These are phyloP conservation scores for Pelosia muscerda DNA, from an alignment of 2,888 invertebrate species.

Conservation along the genomic window DNA sequence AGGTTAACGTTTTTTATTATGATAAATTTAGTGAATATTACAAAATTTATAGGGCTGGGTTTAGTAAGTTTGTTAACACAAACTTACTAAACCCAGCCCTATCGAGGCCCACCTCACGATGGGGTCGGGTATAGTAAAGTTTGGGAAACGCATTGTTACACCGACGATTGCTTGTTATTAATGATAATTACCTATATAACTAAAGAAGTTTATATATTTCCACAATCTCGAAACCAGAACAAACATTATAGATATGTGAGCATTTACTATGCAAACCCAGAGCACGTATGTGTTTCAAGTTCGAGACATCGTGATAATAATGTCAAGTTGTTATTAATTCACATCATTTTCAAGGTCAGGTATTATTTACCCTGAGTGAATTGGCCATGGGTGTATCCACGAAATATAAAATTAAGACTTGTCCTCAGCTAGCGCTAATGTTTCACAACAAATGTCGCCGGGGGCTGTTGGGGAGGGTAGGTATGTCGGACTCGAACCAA, in stretches of 20 bases:
- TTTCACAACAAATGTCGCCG: too few relatives aligned
- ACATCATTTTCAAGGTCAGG: not conserved
- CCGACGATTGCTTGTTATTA: not conserved
- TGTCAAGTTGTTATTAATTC: conserved; percentile 1
- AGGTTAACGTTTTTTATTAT: not conserved
- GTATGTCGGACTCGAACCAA: too few relatives aligned
- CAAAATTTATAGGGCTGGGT: not conserved
- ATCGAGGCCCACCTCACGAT: too few relatives aligned
- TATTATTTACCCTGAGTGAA: not conserved
- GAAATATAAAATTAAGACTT: not conserved
- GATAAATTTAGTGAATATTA: not conserved
- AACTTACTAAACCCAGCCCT: too few relatives aligned
- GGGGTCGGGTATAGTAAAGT: not conserved
- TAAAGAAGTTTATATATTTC: conserved; percentile 1
- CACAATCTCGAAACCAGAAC: conserved; percentile 2
- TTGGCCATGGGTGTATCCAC: not conserved
- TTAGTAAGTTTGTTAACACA: not conserved
- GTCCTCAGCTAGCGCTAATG: too few relatives aligned
- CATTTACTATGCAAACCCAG: conserved; percentile 11
- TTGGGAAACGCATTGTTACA: not conserved
- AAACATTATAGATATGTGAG: conserved; percentile 3
- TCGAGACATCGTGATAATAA: conserved; percentile 5
- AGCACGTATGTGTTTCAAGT: conserved; percentile 4
- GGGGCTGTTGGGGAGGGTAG: too few relatives aligned
- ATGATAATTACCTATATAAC: not conserved